Conservation (phyloP, 2,113 vertebrate species). For the Neogale vison region DNA sequence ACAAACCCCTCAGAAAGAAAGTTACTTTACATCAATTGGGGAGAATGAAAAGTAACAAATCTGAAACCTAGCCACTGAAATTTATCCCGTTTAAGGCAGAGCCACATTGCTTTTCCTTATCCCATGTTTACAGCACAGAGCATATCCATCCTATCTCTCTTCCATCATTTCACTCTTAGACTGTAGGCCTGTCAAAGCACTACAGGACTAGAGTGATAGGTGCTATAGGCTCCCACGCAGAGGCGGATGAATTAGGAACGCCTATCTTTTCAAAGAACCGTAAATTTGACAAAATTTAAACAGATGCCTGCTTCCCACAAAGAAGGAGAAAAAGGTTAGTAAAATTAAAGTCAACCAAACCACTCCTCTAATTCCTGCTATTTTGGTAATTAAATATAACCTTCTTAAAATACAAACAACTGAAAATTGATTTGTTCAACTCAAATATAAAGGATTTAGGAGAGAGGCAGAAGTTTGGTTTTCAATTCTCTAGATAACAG, state of each 20-base stretch:
- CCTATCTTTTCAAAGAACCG: background rate
- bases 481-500: background rate
- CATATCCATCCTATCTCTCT: background rate
- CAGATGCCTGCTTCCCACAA: background rate
- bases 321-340: background rate
- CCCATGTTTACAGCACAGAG: background rate
- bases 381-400: background rate
- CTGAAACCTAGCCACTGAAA: background rate
- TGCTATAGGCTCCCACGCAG: background rate
- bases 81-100: background rate
- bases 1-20: background rate
- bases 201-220: background rate
- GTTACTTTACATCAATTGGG: background rate
- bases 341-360: background rate
- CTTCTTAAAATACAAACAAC: background rate
- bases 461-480: background rate
- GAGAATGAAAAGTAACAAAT: background rate
- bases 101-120: background rate
- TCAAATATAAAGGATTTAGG: background rate
- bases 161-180: background rate
- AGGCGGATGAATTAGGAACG: background rate
- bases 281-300: slow-evolving; percentile 16
- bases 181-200: background rate
- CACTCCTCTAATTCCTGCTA: background rate
- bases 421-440: background rate